phyloP scores from a whole-genome alignment of 2,888 invertebrate species.

The Metallyticus violacea region DNA sequence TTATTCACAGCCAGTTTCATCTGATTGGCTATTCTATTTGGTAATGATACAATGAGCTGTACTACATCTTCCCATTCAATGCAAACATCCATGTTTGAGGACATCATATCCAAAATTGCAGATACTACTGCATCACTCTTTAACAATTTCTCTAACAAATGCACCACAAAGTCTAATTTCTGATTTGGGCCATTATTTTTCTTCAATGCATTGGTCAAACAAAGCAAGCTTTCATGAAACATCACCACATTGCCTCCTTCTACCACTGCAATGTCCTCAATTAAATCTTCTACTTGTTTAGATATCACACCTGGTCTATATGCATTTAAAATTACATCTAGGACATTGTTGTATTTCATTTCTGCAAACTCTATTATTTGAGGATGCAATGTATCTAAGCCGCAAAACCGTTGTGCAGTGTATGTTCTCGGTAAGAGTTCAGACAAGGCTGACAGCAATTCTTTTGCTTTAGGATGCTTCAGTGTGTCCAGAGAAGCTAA shows the following conservation, averaged over 20 bases:
- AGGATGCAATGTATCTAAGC: constrained; percentile 49
- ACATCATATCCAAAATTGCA: constrained; percentile 46
- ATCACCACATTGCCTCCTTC: constrained; percentile 49
- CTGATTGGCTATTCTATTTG: constrained; percentile 68
- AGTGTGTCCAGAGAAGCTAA: not conserved
- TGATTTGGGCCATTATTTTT: constrained; percentile 41
- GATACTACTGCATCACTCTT: constrained; percentile 58
- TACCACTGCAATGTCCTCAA: constrained; percentile 49
- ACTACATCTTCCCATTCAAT: constrained; percentile 53
- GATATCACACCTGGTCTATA: constrained; percentile 58
- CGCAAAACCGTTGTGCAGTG: constrained; percentile 64
- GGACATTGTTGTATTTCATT: constrained; percentile 51
- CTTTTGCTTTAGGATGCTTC: not conserved
- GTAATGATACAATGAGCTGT: constrained; percentile 64
- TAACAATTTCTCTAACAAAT: constrained; percentile 51
- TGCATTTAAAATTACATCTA: constrained; percentile 51
- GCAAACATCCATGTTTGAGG: not conserved
- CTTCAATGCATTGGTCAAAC: constrained; percentile 52
- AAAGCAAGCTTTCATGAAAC: constrained; percentile 49
- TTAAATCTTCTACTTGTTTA: constrained; percentile 38
- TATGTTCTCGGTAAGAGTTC: constrained; percentile 52
- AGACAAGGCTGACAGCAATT: not conserved
- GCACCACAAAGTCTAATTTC: constrained; percentile 45
- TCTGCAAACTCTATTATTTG: constrained; percentile 47
- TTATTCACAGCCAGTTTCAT: constrained; percentile 55